Evolutionary conservation across 2,113 vertebrate species (phyloP).

Genomic region (Aspiorhynchus laticeps): DNA sequence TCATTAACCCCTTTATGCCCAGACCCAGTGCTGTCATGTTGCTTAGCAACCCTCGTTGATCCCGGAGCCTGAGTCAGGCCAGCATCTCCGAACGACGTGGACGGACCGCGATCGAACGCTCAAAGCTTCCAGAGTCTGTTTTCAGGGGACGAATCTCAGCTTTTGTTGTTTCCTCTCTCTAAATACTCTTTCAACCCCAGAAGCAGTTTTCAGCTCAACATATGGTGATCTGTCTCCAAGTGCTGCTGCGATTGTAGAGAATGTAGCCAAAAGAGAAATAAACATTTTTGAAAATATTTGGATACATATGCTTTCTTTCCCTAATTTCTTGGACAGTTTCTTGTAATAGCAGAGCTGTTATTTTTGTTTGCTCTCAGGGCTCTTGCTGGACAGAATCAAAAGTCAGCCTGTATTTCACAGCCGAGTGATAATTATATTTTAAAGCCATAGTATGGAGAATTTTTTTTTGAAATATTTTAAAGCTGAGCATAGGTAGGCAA

Average conservation of each 20-base stretch:
- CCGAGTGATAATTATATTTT: no score
- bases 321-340: background rate
- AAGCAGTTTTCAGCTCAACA: conserved; percentile 28
- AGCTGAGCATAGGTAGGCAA: no score
- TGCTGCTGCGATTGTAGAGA: conserved; percentile 63
- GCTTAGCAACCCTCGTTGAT: conserved; percentile 46
- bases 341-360: background rate
- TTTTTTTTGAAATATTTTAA: no score
- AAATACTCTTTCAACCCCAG: background rate
- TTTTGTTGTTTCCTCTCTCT: background rate
- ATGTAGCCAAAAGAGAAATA: conserved; percentile 64
- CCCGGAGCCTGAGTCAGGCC: conserved; percentile 23
- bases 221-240: conserved; percentile 53
- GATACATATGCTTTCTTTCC: background rate
- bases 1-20: conserved; percentile 22
- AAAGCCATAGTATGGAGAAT: no score
- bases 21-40: conserved; percentile 46
- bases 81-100: background rate
- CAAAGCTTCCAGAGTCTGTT: conserved; percentile 13
- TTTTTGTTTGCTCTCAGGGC: background rate
- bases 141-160: conserved; percentile 14
- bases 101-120: conserved; percentile 14
- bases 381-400: background rate
- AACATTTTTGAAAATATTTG: conserved; percentile 49
- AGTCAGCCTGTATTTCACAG: background rate